Evolutionary conservation across 2,888 invertebrate species (phyloP).

Genomic region (Coelopa pilipes): DNA sequence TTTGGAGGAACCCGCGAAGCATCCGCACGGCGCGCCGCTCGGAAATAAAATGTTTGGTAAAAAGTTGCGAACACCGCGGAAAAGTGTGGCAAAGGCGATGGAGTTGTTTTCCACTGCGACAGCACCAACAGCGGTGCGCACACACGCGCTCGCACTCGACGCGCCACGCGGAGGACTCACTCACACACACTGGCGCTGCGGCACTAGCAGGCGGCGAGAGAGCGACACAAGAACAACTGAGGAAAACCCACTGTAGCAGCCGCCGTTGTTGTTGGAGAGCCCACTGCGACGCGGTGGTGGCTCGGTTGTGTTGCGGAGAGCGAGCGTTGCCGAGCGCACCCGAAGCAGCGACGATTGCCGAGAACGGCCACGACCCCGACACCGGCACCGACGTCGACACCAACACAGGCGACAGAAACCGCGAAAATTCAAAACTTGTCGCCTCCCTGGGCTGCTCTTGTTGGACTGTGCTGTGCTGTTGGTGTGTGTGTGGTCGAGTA

Average conservation of each 20-base stretch:
- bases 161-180: conserved; percentile 19
- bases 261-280: conserved; percentile 15
- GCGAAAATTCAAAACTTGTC: conserved; percentile 25
- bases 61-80: conserved; percentile 30
- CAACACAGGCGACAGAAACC: background rate
- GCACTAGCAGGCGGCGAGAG: conserved; percentile 1
- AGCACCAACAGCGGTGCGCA: conserved; percentile 1
- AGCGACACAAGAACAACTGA: conserved; percentile 1
- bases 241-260: conserved; percentile 15
- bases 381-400: background rate
- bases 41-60: conserved; percentile 33
- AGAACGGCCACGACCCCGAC: too few relatives aligned
- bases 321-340: background rate
- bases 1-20: conserved; percentile 8
- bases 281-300: background rate
- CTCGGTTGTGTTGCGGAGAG: background rate
- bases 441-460: conserved; percentile 17
- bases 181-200: conserved; percentile 21
- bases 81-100: conserved; percentile 21
- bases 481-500: background rate
- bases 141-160: conserved; percentile 25
- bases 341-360: too few relatives aligned
- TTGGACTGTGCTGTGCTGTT: background rate
- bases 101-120: conserved; percentile 11
- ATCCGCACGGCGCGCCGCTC: conserved; percentile 31